A percentile compares a stretch with the other conserved stretches of the same genome.
Evolutionary conservation across 2,888 invertebrate genomes (phyloP).

Genomic region (Steinernema scapterisci): DNA sequence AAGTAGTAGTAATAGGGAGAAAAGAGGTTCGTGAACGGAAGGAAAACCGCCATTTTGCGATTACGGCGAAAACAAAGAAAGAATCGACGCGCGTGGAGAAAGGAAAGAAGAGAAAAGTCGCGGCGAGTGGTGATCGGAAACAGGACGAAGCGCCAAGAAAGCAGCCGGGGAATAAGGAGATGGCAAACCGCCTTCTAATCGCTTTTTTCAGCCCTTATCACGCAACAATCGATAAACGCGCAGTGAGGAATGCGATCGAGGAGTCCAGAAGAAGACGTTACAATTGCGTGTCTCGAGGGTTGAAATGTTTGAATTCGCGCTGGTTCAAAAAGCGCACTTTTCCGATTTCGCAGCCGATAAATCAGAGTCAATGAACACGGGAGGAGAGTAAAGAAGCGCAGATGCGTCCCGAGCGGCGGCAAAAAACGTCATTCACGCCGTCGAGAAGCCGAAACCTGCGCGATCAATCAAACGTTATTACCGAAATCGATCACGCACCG

Average conservation of each 20-base stretch:
- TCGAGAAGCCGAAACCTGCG: constrained; percentile 28
- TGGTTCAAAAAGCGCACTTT: constrained; percentile 22
- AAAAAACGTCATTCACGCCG: constrained; percentile 11
- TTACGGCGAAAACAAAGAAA: constrained; percentile 17
- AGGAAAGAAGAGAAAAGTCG: not conserved
- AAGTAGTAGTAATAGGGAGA: constrained; percentile 1
- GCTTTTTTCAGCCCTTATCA: constrained; percentile 28
- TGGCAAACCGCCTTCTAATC: constrained; percentile 24
- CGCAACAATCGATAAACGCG: constrained; percentile 22
- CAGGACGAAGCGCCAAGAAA: not conserved
- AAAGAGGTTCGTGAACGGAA: not conserved
- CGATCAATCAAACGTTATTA: constrained; percentile 27
- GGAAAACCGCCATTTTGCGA: constrained; percentile 18
- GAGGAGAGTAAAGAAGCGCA: not conserved
- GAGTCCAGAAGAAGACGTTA: not conserved
- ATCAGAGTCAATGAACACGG: not conserved
- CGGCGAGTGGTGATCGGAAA: too few relatives aligned
- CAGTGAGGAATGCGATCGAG: constrained; percentile 12
- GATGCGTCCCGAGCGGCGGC: not conserved
- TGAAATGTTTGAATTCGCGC: constrained; percentile 24
- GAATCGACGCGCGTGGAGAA: not conserved
- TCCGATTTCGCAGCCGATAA: constrained; percentile 18
- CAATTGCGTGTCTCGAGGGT: constrained; percentile 23
- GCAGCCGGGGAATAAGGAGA: not conserved
- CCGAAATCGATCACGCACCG: constrained; percentile 21